These are phyloP conservation scores for Acromyrmex charruanus DNA, from an alignment of 1,140 invertebrate species.

Conservation along the genomic window DNA sequence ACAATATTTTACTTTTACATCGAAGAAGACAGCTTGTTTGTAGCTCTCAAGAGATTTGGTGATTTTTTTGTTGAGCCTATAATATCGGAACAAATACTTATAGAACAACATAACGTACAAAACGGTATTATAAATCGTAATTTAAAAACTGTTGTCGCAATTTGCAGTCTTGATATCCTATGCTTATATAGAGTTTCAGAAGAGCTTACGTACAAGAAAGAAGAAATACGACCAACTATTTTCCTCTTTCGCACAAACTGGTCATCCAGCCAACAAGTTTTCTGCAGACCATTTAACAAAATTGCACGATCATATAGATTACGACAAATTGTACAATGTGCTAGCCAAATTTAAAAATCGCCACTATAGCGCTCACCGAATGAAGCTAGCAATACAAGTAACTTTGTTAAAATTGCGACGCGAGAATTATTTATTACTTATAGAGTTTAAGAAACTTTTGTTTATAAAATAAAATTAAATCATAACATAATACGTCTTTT, in stretches of 20 bases:
- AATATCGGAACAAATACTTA: slow-evolving; percentile 94
- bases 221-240: slow-evolving; percentile 92
- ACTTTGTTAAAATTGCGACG: neutral
- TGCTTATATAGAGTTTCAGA: slow-evolving; percentile 90
- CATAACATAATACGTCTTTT: neutral
- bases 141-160: neutral
- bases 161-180: neutral
- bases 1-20: slow-evolving; percentile 96
- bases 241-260: slow-evolving; percentile 88
- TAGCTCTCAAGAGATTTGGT: slow-evolving; percentile 94
- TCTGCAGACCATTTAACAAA: slow-evolving; percentile 94
- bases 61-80: slow-evolving; percentile 96
- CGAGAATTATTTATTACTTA: neutral
- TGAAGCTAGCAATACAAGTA: slow-evolving; percentile 94
- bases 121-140: slow-evolving; percentile 88
- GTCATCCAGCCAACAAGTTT: slow-evolving; percentile 93
- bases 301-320: slow-evolving; percentile 89
- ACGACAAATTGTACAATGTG: slow-evolving; percentile 89
- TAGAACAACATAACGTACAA: slow-evolving; percentile 95
- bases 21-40: slow-evolving; percentile 91
- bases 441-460: too few species aligned
- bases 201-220: slow-evolving; percentile 88
- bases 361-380: slow-evolving; percentile 96
- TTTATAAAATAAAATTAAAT: neutral
- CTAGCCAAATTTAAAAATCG: slow-evolving; percentile 93